Conservation (phyloP, 2,797 vertebrate genomes). For the Pteronotus mesoamericanus region DNA sequence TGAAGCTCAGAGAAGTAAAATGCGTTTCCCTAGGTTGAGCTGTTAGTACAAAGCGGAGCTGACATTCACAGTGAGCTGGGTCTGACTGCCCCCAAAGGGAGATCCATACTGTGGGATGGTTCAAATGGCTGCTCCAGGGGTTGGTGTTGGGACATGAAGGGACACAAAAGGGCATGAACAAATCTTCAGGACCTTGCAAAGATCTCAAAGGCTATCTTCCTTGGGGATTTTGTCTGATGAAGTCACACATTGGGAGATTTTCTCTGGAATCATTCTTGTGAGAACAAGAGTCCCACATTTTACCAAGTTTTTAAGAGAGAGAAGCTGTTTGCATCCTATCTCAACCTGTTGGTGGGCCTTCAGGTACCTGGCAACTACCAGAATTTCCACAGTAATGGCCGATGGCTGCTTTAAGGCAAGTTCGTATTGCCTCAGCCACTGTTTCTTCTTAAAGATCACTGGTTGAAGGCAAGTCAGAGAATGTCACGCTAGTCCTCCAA, state of each 20-base stretch:
- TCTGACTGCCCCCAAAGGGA: neutral
- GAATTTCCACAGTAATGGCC: neutral
- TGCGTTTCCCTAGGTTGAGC: neutral
- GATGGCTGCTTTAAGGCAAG: neutral
- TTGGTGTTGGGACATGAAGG: accelerated
- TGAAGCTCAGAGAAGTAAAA: neutral
- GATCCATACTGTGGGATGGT: accelerated
- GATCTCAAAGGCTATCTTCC: neutral
- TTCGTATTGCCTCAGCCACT: neutral
- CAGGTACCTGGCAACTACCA: neutral
- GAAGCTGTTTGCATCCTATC: neutral
- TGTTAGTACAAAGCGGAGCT: neutral
- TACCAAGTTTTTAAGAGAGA: neutral
- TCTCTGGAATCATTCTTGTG: neutral
- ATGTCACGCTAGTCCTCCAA: accelerated
- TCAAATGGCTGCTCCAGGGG: neutral
- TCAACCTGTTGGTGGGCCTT: neutral
- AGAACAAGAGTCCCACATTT: neutral
- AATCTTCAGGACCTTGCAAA: too few relatives aligned
- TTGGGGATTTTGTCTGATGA: neutral
- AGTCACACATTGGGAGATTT: neutral
- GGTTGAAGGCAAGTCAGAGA: neutral
- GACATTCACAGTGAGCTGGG: neutral
- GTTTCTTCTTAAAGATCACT: neutral
- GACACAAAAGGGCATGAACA: neutral